Base-by-base conservation (phyloP, 2,888 invertebrate species). In the Heteromyza rotundicornis region DNA sequence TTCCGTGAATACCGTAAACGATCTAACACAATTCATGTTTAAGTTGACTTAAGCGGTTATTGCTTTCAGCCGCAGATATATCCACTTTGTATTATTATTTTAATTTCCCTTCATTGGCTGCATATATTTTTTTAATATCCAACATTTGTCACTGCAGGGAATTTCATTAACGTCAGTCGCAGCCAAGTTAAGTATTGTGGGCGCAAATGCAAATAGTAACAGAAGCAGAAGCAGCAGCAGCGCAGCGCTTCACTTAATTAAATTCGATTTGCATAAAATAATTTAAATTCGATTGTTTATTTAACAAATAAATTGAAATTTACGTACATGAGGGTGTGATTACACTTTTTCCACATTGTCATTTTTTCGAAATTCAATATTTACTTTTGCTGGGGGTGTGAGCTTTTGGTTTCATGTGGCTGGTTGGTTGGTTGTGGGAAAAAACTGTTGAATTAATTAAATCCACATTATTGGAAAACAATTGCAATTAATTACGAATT, bases 241-340 rank as follows among this genome's bases (percentile, higher is more conserved):
- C 16, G 40, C n/a, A 40, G 12, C 10, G 40, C 12, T 7, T n/a
- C 66, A 66, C 69, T 67, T 67, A 69, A 69, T 67, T 69, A 66
- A 66, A 69, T 67, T 66, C 64, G 67, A 66, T 67, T 67, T 69
- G 64, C 65, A 69, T 67, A 66, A 67, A 67, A 69, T 63, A 67
- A 67, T 69, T 67, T 59, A 64, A 66, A 64, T 57, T 20, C 62
- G 65, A 65, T 66, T 68, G 66, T 68, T 67, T 67, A 64, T 64
- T 61, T 56, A 60, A 62, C 63, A 64, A 64, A 67, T 65, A 60
- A 61, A 66, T 60, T 62, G 40, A 52, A 52, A 50, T 61, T 56
- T 56, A 60, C 56, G 50, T 60, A 40, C 22, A 50, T 40, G 50
- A 17, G 40, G 16, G 44, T 44, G 19, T 44, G 8, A 5, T 16